Evolutionary conservation across 2,113 vertebrate species (phyloP).

Genomic region (Nannospalax galili): DNA sequence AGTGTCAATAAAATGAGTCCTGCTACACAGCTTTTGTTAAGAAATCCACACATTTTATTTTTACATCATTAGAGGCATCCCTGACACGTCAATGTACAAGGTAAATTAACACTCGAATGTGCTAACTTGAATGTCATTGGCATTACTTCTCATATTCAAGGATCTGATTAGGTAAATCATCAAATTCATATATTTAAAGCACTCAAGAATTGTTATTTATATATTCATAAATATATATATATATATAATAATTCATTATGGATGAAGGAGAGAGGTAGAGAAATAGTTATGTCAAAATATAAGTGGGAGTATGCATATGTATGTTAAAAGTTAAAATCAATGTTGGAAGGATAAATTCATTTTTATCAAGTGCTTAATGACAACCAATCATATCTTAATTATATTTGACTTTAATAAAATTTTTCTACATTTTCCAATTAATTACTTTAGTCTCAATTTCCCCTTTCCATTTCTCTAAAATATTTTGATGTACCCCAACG

Average conservation of each 20-base stretch:
- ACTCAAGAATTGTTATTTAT: background rate
- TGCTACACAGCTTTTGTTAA: background rate
- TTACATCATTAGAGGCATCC: accelerated
- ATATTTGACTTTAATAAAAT: background rate
- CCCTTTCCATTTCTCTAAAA: background rate
- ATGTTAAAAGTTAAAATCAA: background rate
- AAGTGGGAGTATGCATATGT: background rate
- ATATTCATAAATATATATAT: background rate
- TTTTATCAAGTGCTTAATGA: background rate
- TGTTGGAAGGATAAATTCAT: background rate
- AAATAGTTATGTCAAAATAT: background rate
- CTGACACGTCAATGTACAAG: background rate
- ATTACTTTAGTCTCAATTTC: background rate
- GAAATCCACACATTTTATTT: background rate
- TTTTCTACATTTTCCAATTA: background rate
- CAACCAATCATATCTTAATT: background rate
- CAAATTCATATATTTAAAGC: background rate
- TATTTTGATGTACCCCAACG: background rate
- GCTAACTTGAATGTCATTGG: background rate
- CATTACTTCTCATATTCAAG: background rate
- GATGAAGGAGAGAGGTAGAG: background rate
- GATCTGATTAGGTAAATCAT: background rate
- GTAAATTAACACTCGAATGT: background rate
- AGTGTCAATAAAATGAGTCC: background rate
- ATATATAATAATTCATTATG: background rate